A percentile compares a stretch with the other conserved stretches of the same genome.
Evolutionary conservation across 2,797 vertebrate species (phyloP).

Genomic region (Alectoris magna): DNA sequence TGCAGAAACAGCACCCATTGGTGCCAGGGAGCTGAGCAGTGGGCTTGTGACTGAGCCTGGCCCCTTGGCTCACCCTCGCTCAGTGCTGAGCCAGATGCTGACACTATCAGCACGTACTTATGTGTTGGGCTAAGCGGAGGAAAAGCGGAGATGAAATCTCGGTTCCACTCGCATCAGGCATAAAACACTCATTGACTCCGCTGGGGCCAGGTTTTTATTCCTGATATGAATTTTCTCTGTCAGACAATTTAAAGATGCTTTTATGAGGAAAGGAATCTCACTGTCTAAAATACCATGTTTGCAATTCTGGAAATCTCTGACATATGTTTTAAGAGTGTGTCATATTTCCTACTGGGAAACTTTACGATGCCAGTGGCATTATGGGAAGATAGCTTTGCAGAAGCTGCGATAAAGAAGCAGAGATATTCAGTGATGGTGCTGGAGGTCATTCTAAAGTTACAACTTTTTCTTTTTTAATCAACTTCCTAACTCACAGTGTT

Average conservation of each 20-base stretch:
- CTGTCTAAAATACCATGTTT: slow-evolving; percentile 61
- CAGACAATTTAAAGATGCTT: slow-evolving; percentile 63
- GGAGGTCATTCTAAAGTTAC: slow-evolving; percentile 64
- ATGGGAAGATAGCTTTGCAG: neutral
- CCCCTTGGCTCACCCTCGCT: neutral
- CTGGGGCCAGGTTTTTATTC: slow-evolving; percentile 41
- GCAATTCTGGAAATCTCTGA: slow-evolving; percentile 57
- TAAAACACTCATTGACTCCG: slow-evolving; percentile 26
- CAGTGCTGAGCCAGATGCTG: neutral
- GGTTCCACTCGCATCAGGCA: neutral
- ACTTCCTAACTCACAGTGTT: neutral
- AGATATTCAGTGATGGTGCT: slow-evolving; percentile 4
- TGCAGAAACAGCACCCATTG: neutral
- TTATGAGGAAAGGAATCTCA: slow-evolving; percentile 34
- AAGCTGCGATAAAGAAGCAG: slow-evolving; percentile 35
- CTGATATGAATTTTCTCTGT: slow-evolving; percentile 58
- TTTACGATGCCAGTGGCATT: slow-evolving; percentile 11
- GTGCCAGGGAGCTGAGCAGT: neutral
- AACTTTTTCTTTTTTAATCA: neutral
- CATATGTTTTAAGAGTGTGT: slow-evolving; percentile 67
- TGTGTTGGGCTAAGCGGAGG: neutral
- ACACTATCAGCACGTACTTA: neutral
- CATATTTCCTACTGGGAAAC: slow-evolving; percentile 56
- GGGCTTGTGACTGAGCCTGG: neutral
- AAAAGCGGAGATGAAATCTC: neutral